A percentile compares a stretch with the other conserved stretches of the same genome.
These are phyloP conservation scores for Apistogramma diplotaenia DNA, from an alignment of 2,113 vertebrate species.

Conservation along the genomic window DNA sequence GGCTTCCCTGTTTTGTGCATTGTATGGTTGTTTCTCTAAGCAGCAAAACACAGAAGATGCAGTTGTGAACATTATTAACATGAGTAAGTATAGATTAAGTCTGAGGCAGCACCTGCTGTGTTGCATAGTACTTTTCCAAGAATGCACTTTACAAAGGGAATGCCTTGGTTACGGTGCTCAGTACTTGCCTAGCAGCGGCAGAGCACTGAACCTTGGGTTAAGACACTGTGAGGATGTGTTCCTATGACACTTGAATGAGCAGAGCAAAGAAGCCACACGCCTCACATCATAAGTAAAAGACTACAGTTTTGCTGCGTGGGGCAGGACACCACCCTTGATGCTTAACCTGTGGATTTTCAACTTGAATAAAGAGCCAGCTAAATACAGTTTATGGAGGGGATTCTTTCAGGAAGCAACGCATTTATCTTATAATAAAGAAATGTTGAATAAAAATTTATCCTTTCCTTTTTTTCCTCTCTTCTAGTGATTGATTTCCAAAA, in stretches of 20 bases:
- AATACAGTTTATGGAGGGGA: slow-evolving; percentile 48
- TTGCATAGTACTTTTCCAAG: slow-evolving; percentile 11
- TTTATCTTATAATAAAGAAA: slow-evolving; percentile 49
- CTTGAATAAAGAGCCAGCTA: slow-evolving; percentile 65
- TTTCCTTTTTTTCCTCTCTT: background rate
- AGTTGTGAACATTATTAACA: slow-evolving; percentile 3
- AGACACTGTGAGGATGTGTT: slow-evolving; percentile 22
- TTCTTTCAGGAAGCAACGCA: slow-evolving; percentile 67
- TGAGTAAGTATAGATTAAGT: slow-evolving; percentile 6
- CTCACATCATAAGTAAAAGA: slow-evolving; percentile 32
- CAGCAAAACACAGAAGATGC: slow-evolving; percentile 6
- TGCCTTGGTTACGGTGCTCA: slow-evolving; percentile 37
- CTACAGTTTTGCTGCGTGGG: slow-evolving; percentile 34
- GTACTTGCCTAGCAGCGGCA: slow-evolving; percentile 25
- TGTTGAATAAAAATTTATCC: background rate
- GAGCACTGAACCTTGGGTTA: slow-evolving; percentile 15
- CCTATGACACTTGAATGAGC: slow-evolving; percentile 43
- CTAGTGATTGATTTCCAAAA: background rate
- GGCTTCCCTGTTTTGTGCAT: slow-evolving; percentile 46
- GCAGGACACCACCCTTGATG: slow-evolving; percentile 39
- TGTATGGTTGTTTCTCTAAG: slow-evolving; percentile 10
- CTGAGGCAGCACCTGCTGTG: slow-evolving; percentile 15
- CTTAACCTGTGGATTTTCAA: slow-evolving; percentile 77
- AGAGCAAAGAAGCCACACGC: slow-evolving; percentile 26
- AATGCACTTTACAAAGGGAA: slow-evolving; percentile 55